phyloP scores from a whole-genome alignment of 2,113 vertebrate genomes.

The Trichomycterus rosablanca region DNA sequence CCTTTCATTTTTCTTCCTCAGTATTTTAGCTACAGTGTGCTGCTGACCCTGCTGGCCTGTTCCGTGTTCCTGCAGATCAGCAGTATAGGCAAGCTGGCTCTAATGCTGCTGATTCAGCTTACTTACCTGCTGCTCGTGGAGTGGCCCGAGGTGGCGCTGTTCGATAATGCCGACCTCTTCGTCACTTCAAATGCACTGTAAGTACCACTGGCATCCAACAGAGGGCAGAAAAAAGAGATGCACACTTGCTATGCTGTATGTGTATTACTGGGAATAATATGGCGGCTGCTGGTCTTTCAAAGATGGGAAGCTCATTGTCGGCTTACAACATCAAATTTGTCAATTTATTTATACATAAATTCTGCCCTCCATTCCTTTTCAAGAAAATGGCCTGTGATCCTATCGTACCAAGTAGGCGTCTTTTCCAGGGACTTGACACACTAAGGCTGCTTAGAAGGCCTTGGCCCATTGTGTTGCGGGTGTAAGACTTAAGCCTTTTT shows the following conservation, averaged over 20 bases:
- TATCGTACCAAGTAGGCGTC: no score
- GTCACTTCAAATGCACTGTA: conserved; percentile 87
- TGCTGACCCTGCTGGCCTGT: conserved; percentile 91
- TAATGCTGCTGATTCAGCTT: conserved; percentile 85
- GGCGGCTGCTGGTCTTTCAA: no score
- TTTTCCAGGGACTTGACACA: no score
- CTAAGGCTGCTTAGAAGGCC: no score
- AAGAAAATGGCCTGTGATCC: no score
- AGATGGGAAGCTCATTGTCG: no score
- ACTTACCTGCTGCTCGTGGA: conserved; percentile 85
- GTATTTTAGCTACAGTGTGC: conserved; percentile 89
- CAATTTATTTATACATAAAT: no score
- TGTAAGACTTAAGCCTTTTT: no score
- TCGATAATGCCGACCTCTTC: conserved; percentile 92
- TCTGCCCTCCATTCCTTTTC: no score
- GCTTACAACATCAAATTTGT: no score
- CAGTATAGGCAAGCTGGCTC: conserved; percentile 89
- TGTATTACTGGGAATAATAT: no score
- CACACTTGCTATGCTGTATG: background rate
- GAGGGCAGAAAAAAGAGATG: background rate
- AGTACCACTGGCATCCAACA: conserved; percentile 56
- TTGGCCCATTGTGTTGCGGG: no score
- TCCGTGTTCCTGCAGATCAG: conserved; percentile 97
- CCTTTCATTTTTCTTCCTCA: conserved; percentile 49
- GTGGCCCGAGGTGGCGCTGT: conserved; percentile 85